phyloP scores from a whole-genome alignment of 2,797 vertebrate genomes.

The Alauda arvensis region DNA sequence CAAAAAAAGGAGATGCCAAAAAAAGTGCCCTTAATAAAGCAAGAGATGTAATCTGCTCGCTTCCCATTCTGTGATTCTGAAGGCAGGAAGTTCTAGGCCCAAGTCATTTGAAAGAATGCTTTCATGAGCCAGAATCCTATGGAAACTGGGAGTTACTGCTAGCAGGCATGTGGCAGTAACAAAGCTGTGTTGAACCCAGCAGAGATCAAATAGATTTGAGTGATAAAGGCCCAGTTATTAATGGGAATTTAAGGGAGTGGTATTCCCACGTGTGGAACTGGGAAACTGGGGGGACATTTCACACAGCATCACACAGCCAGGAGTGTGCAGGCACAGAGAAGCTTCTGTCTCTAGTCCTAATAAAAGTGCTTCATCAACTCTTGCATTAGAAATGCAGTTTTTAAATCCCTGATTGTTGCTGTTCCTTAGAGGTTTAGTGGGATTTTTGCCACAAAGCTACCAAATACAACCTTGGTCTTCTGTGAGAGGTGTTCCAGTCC shows the following conservation, averaged over 20 bases:
- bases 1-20: background rate
- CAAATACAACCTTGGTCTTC: background rate
- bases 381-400: background rate
- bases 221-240: background rate
- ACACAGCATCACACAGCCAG: background rate
- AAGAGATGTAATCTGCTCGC: background rate
- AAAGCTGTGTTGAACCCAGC: background rate
- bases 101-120: background rate
- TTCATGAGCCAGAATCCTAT: background rate
- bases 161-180: background rate
- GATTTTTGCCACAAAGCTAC: background rate
- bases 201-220: background rate
- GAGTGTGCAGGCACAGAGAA: background rate
- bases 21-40: background rate
- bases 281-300: background rate
- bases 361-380: background rate
- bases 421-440: background rate
- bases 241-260: background rate
- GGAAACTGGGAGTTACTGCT: background rate
- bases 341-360: background rate
- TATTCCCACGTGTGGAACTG: background rate
- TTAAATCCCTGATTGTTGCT: background rate
- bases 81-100: background rate
- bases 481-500: background rate
- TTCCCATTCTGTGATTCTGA: background rate